Conservation (phyloP, 2,888 invertebrate genomes). For the Vesta saturnalis region DNA sequence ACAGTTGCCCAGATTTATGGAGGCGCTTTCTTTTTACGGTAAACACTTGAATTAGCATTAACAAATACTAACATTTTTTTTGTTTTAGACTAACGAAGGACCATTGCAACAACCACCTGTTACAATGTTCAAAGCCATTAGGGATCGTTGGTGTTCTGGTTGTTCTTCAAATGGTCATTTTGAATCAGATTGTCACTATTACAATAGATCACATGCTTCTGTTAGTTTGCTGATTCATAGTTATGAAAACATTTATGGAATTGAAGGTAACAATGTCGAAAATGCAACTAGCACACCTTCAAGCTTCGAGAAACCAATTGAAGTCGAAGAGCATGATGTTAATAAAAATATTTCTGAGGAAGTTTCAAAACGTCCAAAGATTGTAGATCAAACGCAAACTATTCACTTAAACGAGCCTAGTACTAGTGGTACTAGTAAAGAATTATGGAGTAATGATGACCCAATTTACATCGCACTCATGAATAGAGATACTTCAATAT, state of each 20-base stretch:
- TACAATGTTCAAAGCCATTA: slow-evolving; percentile 53
- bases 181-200: slow-evolving; percentile 51
- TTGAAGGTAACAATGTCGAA: too few species aligned
- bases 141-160: slow-evolving; percentile 60
- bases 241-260: slow-evolving; percentile 49
- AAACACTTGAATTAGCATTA: slow-evolving; percentile 49
- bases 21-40: slow-evolving; percentile 79
- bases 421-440: too few species aligned
- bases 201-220: slow-evolving; percentile 49
- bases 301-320: too few species aligned
- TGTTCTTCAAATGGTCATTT: slow-evolving; percentile 62
- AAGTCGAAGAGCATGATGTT: too few species aligned
- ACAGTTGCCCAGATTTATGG: slow-evolving; percentile 79
- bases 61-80: slow-evolving; percentile 35
- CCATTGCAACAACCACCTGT: slow-evolving; percentile 48
- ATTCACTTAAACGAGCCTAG: too few species aligned
- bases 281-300: too few species aligned
- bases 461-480: too few species aligned
- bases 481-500: too few species aligned
- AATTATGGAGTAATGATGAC: too few species aligned
- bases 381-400: too few species aligned
- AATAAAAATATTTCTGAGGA: too few species aligned
- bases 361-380: too few species aligned
- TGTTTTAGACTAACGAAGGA: slow-evolving; percentile 53
- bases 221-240: slow-evolving; percentile 45